Evolutionary conservation across 2,113 vertebrate genomes (phyloP), one percentile per base, ranked within the genome.

Genomic region (Stegastes partitus): DNA sequence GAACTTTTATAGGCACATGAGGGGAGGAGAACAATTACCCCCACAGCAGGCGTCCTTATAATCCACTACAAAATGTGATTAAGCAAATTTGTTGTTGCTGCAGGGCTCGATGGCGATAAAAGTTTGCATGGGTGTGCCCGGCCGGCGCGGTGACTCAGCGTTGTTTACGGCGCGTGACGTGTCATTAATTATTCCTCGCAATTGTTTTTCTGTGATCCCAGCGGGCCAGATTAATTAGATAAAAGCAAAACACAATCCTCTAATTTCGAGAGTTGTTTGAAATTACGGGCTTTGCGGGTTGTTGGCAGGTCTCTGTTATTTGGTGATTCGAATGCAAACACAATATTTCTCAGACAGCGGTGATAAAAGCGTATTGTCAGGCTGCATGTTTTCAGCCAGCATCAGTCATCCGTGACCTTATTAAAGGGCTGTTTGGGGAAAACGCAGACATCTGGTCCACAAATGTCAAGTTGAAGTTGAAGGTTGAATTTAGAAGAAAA

Each of bases 371-470:
- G 49, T 64, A 74, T 54, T 74, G 82, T 87, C 73, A 70, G 82
- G 63, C 68, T 56, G 18, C 59, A 0, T 83, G 72, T 86, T 84
- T 83, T 77, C 53, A 59, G 74, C 78, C 68, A 74, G 58, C 74
- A 55, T 72, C 78, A 80, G 54, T 83, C 73, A 61, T 77, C 74
- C 54, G 51, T 65, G 90, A 88, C 79, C 81, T 81, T 82, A 77
- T 68, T 77, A 85, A 87, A 71, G 72, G 28, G 9, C 34, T 64
- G 42, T 50, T 74, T 69, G 23, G 58, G 51, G 51, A 79, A 83
- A 85, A 73, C 47, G 55, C 39, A 57, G 45, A 93, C 93, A 94
- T 94, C 93, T 94, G 93, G 81, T 84, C 65, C 22, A 51, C 91
- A 94, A 93, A 93, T 93, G 91, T 91, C 42, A 44, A 49, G 84